phyloP scores from a whole-genome alignment of 1,140 invertebrate species.

The Neodiprion fabricii region DNA sequence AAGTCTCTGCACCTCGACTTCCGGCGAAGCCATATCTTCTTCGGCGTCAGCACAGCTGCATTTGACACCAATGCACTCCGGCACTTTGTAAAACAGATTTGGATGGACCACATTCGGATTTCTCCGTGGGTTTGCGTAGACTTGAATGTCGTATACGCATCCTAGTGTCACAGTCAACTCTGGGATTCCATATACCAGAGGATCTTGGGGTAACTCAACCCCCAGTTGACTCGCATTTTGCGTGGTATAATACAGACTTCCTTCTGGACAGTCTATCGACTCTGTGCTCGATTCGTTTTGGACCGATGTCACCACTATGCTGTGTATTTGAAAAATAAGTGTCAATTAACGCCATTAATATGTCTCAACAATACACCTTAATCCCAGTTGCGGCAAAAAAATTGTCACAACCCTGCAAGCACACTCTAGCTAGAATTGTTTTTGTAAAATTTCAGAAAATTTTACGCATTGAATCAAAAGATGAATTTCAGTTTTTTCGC shows the following conservation, averaged over 20 bases:
- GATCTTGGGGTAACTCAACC: constrained; percentile 43
- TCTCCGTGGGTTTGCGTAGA: constrained; percentile 49
- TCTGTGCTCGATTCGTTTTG: constrained; percentile 9
- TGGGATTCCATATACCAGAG: constrained; percentile 32
- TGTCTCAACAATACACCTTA: neutral
- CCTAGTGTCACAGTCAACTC: constrained; percentile 42
- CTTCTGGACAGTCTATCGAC: constrained; percentile 32
- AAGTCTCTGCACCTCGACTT: constrained; percentile 30
- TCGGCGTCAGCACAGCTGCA: constrained; percentile 35
- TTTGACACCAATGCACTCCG: constrained; percentile 40
- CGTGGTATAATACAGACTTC: constrained; percentile 36
- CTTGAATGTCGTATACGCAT: constrained; percentile 47
- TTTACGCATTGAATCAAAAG: no score
- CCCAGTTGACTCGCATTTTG: constrained; percentile 30
- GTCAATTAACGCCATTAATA: neutral
- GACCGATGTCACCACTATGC: constrained; percentile 31
- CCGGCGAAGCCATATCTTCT: constrained; percentile 33
- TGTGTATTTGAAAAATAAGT: constrained; percentile 18
- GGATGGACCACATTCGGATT: constrained; percentile 25
- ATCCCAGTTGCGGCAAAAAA: no score
- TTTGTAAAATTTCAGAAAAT: no score
- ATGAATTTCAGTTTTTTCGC: no score
- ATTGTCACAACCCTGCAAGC: no score
- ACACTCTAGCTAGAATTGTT: no score
- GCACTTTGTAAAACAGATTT: constrained; percentile 45